Base-by-base conservation (phyloP, 2,113 vertebrate species). In the Neogobius melanostomus region DNA sequence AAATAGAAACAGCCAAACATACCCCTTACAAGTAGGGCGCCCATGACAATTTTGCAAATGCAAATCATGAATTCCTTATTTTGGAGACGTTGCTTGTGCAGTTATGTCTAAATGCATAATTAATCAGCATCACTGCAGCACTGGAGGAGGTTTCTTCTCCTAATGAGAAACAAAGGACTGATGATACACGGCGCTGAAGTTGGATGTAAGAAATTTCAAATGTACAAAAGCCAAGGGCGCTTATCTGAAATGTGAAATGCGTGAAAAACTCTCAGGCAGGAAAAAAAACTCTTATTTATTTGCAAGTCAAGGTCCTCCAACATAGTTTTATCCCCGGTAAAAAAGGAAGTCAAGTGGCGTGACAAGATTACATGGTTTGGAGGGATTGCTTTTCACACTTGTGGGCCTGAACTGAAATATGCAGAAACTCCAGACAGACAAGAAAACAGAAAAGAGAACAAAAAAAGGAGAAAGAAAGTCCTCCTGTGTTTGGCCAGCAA, bases 1-100 rank as follows among this genome's bases (percentile, higher is more conserved):
- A 79, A 83, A 81, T 28, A 71, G 50, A 74, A 50, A 17, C 48
- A 74, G 75, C 57, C 67, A 59, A 74, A 81, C 49, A 56, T 6
- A 59, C 7, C 11, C 56, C 28, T 2, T 72, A 60, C 72, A 87
- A 71, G 48, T 83, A 71, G 81, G 85, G 75, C 79, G 6, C 66
- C 70, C n/a, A 71, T 69, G 66, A 80, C 71, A 76, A 68, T 77
- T 69, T 74, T 72, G 71, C 69, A 74, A 77, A 82, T 60, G 71
- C 72, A 69, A 69, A 82, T 86, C 72, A 85, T 86, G 81, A 79
- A 88, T 86, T 81, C 66, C 76, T 83, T 72, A 69, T 71, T 82
- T 71, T 76, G 71, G 75, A 6, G 66, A 69, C 43, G 72, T 52
- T 72, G 66, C 56, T 66, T 74, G 71, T 66, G 49, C 60, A 62